These are phyloP conservation scores for Alouatta palliata DNA, from an alignment of 2,113 vertebrate genomes.

Conservation along the genomic window DNA sequence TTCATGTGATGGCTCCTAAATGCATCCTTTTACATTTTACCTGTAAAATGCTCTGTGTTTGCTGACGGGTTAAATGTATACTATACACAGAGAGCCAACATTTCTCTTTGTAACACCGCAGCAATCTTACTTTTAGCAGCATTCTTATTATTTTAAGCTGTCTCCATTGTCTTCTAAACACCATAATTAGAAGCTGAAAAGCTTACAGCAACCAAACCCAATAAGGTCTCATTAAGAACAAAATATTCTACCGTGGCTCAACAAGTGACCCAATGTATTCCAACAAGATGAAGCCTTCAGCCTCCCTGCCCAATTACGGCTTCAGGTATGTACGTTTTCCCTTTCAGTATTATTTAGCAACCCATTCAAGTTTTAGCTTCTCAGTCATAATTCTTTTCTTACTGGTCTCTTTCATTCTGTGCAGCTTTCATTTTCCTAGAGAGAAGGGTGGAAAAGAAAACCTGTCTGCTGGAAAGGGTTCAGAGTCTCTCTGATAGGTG, in stretches of 20 bases:
- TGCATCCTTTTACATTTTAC: slow-evolving; percentile 78
- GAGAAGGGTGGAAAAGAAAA: not conserved
- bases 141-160: slow-evolving; percentile 84
- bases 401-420: slow-evolving; percentile 37
- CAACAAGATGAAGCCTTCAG: slow-evolving; percentile 46
- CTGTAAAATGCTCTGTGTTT: slow-evolving; percentile 81
- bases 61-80: slow-evolving; percentile 83
- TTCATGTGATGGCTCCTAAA: slow-evolving; percentile 77
- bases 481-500: not conserved
- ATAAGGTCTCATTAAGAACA: slow-evolving; percentile 74
- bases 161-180: slow-evolving; percentile 85
- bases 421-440: not conserved
- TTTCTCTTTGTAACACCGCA: slow-evolving; percentile 72
- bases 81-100: slow-evolving; percentile 76
- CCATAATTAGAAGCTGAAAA: slow-evolving; percentile 84
- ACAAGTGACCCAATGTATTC: slow-evolving; percentile 72
- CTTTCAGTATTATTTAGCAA: not conserved
- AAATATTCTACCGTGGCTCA: slow-evolving; percentile 77
- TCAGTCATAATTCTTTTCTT: slow-evolving; percentile 42
- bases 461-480: not conserved
- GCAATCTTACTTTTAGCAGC: slow-evolving; percentile 78
- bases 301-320: slow-evolving; percentile 49
- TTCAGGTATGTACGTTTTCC: not conserved
- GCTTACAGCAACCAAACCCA: slow-evolving; percentile 78
- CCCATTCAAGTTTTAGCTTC: not conserved